Evolutionary conservation across 2,797 vertebrate species (phyloP).

Genomic region (Streptopelia turtur): DNA sequence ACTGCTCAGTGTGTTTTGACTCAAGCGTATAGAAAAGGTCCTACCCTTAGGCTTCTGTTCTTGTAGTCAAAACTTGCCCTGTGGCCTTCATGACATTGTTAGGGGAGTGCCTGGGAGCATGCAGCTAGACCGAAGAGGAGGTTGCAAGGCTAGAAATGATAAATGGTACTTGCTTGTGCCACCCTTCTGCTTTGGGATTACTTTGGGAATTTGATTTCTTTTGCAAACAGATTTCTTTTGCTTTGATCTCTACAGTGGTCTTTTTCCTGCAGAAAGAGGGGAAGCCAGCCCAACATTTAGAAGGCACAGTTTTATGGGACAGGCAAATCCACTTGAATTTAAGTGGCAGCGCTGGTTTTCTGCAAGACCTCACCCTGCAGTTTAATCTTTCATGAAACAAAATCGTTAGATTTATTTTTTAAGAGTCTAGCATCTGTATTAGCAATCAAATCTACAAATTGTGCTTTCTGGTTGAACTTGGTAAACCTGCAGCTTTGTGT

Average conservation of each 20-base stretch:
- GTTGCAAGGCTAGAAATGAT: neutral
- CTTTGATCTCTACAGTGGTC: neutral
- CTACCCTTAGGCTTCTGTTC: neutral
- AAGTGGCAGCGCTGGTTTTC: neutral
- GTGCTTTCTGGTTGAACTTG: constrained; percentile 30
- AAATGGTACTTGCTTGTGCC: neutral
- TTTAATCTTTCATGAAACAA: constrained; percentile 14
- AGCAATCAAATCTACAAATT: constrained; percentile 22
- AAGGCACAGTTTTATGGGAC: neutral
- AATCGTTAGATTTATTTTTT: neutral
- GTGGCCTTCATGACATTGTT: neutral
- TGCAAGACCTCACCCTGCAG: neutral
- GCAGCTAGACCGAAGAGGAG: neutral
- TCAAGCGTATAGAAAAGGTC: neutral
- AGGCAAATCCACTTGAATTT: neutral
- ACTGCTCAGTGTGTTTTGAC: neutral
- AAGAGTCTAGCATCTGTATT: neutral
- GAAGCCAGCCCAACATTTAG: neutral
- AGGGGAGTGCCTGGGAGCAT: neutral
- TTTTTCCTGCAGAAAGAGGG: neutral
- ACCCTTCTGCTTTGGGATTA: neutral
- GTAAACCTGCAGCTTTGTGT: neutral
- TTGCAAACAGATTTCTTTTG: neutral
- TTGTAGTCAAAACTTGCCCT: neutral
- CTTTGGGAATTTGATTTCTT: neutral